Evolutionary conservation across 2,113 vertebrate genomes (phyloP), one percentile per base, ranked within the genome.

Genomic region (Pedionomus torquatus): DNA sequence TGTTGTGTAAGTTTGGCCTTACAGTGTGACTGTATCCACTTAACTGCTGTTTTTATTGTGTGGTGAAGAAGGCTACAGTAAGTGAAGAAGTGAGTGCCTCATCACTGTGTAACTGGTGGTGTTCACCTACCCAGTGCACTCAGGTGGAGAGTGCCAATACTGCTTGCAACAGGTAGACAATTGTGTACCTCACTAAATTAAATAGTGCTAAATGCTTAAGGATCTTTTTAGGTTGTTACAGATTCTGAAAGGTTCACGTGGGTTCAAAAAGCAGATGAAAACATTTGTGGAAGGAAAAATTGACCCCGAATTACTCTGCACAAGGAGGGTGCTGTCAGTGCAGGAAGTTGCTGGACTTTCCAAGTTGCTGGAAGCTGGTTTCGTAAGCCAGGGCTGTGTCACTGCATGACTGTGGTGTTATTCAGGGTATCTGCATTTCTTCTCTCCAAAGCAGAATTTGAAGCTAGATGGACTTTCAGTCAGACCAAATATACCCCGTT

Each of bases 321-420:
- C 0, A 0, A 12, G 35, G 21, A 69, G 19, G 21, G 33, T 3
- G 0, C 21, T 2, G 0, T 49, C 57, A 10, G 17, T 58, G 83
- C 60, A 26, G 30, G 39, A 72, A 51, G 23, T 2, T 28, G 52
- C 52, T 82, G 46, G 15, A 17, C 30, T 46, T 68, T 12, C 26
- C 21, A 10, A 17, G 13, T 77, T 77, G n/a, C 58, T 63, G 26
- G 31, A 44, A 61, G 24, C 30, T 41, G 52, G 5, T 46, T 80
- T 69, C 1, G 0, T 64, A 25, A 70, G 49, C 18, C 49, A 35
- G 39, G 23, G 43, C 61, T 52, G 21, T 33, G 21, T 58, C 48
- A 41, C 41, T 63, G 66, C 2, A 0, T 24, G 78, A 16, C 35
- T 44, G 14, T 3, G 0, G 43, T 49, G 37, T 46, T 78, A 52